These are phyloP conservation scores for Megalopta genalis DNA, from an alignment of 1,140 invertebrate species.

Conservation along the genomic window DNA sequence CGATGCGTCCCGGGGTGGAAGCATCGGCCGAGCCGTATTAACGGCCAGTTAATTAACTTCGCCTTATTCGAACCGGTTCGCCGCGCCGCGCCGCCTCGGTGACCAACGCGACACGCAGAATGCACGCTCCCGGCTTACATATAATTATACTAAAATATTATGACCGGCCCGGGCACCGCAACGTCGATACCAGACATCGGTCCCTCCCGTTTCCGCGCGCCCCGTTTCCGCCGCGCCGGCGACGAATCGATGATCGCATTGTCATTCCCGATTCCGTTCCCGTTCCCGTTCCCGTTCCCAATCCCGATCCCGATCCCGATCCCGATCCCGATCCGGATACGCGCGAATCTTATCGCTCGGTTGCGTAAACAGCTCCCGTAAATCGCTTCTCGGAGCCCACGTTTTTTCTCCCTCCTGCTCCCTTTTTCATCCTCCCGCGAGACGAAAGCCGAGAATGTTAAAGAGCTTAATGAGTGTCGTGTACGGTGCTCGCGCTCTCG, in stretches of 20 bases:
- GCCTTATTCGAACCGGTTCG: conserved; percentile 69
- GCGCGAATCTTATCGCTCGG: not conserved
- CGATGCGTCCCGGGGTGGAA: conserved; percentile 18
- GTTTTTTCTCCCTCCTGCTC: too few relatives aligned
- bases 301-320: too few relatives aligned
- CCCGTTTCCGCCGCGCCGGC: not conserved
- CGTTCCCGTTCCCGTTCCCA: too few relatives aligned
- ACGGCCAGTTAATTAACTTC: conserved; percentile 69
- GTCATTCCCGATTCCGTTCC: too few relatives aligned
- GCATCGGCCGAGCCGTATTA: conserved; percentile 60
- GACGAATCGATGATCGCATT: conserved; percentile 3
- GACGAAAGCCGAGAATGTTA: too few relatives aligned
- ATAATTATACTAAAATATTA: conserved; percentile 67
- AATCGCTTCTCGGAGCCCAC: not conserved
- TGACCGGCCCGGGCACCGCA: conserved; percentile 38
- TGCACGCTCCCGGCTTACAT: conserved; percentile 21
- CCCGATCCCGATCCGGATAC: not conserved
- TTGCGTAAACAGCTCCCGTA: not conserved
- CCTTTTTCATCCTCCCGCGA: too few relatives aligned
- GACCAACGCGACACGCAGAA: conserved; percentile 37
- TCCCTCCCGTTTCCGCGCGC: not conserved
- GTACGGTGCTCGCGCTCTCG: too few relatives aligned
- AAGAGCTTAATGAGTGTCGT: too few relatives aligned
- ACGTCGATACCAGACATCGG: conserved; percentile 7
- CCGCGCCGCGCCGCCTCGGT: conserved; percentile 12